A percentile compares a stretch with the other conserved stretches of the same genome.
Evolutionary conservation across 2,113 vertebrate species (phyloP).

Genomic region (Vulpes lagopus): DNA sequence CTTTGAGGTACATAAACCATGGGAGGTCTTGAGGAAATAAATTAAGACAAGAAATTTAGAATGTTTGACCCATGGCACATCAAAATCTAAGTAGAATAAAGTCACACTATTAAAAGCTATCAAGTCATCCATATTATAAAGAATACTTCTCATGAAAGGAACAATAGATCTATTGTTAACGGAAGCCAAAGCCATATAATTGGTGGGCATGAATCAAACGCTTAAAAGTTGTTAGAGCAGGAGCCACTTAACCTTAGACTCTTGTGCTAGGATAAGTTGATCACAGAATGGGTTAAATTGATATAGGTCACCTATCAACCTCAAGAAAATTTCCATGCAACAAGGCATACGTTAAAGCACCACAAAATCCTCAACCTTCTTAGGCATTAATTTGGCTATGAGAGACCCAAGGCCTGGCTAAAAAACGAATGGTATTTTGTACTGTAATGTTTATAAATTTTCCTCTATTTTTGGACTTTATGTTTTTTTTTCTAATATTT

Average conservation of each 20-base stretch:
- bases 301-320: background rate
- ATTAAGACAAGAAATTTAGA: background rate
- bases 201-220: background rate
- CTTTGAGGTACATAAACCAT: background rate
- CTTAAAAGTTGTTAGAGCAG: background rate
- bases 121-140: background rate
- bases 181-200: background rate
- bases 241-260: background rate
- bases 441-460: background rate
- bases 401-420: background rate
- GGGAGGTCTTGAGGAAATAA: background rate
- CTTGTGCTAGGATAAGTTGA: background rate
- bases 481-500: background rate
- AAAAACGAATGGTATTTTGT: background rate
- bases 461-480: background rate
- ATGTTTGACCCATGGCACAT: background rate
- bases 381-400: background rate
- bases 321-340: background rate
- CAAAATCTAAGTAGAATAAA: background rate
- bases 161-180: background rate
- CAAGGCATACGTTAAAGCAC: background rate
- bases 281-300: background rate
- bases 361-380: background rate
- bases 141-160: background rate
- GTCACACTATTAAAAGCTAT: background rate